These are phyloP conservation scores for Oncorhynchus clarkii DNA, from an alignment of 2,113 vertebrate genomes.

Conservation along the genomic window DNA sequence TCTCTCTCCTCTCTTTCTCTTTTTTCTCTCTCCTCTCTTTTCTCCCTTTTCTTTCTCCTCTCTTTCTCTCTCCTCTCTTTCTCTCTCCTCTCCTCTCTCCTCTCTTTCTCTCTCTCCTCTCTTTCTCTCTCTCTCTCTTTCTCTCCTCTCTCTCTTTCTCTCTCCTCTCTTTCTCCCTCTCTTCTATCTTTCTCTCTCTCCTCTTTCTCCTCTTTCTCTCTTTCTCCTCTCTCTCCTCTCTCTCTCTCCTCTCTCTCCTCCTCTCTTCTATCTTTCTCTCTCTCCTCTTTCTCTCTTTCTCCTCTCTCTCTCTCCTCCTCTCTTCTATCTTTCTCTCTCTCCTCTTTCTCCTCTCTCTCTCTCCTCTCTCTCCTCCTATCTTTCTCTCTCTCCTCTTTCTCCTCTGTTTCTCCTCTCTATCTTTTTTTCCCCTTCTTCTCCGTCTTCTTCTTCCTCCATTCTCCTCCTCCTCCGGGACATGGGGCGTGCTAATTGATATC, in stretches of 20 bases:
- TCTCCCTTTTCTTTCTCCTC: too few relatives aligned
- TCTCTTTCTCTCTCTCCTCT: not conserved
- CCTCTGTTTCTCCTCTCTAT: too few relatives aligned
- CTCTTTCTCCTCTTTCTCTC: not conserved
- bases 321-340: not conserved
- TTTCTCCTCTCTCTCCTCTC: not conserved
- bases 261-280: not conserved
- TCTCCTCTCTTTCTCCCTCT: not conserved
- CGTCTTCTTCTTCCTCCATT: not conserved
- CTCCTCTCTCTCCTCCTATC: not conserved
- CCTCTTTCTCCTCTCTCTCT: not conserved
- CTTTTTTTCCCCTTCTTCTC: too few relatives aligned
- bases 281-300: too few relatives aligned
- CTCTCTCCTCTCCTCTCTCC: too few relatives aligned
- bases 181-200: not conserved
- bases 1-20: not conserved
- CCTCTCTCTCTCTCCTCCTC: not conserved
- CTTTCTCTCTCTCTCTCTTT: not conserved
- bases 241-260: not conserved
- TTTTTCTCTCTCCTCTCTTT: not conserved
- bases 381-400: not conserved
- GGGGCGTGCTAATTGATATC: constrained; percentile 46
- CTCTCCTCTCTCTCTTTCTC: not conserved
- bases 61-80: not conserved
- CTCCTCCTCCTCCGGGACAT: constrained; percentile 1